Base-by-base conservation (phyloP, 2,888 invertebrate species). In the Deilephila porcellus region DNA sequence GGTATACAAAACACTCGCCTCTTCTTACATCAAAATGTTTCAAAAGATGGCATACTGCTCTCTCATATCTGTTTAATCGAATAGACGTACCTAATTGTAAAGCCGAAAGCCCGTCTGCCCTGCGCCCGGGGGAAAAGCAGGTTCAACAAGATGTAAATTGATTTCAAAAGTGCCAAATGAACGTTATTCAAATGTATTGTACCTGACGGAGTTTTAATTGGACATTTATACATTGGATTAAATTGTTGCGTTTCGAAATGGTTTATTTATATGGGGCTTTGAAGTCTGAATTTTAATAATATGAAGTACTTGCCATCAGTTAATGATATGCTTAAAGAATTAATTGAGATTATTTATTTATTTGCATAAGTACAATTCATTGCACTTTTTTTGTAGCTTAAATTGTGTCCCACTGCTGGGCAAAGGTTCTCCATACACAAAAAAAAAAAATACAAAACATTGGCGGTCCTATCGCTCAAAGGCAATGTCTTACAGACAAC, bases 41-140 rank as follows among this genome's bases (percentile, higher is more conserved):
- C 6, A 19, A 56, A 56, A 56, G 0, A 4, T 20, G 63, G 5
- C 20, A 34, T 63, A 63, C 72, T 53, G 53, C 32, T 53, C 62
- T 72, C 20, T 4, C n/a, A 56, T 20, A 17, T 20, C 20, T 56
- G 20, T 72, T 3, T 53, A 63, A 63, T 17, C 34, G 0, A 34
- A 63, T 63, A 56, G 63, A 34, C 32, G 72, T 4, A n/a, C n/a
- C n/a, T n/a, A 32, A 62, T 72, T 63, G 7, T 25, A 14, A 67
- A 11, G 20, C 45, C 17, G 14, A 63, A 72, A 53, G 25, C 63
- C 63, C 62, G 72, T 72, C 72, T 72, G 72, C 63, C 53, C 32
- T n/a, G 53, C 19, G 53, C 72, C 63, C 72, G 56, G 17, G 63
- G 71, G 60, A 62, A 52, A 19, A 60, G 34, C 29, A 17, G 63